These are phyloP conservation scores for Nomada fabriciana DNA, from an alignment of 2,888 invertebrate species.

Conservation along the genomic window DNA sequence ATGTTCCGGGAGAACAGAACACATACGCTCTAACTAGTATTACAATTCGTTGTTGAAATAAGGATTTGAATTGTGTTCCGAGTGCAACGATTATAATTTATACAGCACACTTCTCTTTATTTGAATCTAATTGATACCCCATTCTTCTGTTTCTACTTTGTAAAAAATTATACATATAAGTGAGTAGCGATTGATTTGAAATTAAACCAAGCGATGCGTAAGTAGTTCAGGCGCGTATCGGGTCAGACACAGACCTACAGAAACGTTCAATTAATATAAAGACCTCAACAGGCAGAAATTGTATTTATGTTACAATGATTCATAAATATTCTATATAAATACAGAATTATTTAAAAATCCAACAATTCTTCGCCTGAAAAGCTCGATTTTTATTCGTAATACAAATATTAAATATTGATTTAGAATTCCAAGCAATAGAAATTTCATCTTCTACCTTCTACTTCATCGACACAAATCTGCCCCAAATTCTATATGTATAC, in stretches of 20 bases:
- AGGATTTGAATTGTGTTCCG: background rate
- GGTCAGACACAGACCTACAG: background rate
- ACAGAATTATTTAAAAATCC: no score
- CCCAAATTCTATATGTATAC: background rate
- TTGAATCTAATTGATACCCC: background rate
- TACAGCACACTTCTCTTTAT: background rate
- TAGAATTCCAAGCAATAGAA: no score
- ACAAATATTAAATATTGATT: background rate
- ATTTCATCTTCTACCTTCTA: background rate
- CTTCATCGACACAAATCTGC: background rate
- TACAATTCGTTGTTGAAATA: background rate
- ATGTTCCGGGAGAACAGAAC: conserved; percentile 4
- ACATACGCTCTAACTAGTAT: background rate
- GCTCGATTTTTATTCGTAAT: background rate
- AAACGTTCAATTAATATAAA: no score
- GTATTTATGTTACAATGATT: no score
- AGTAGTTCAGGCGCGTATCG: conserved; percentile 28
- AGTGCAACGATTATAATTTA: background rate
- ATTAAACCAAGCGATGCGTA: background rate
- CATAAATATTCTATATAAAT: no score
- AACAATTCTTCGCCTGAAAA: no score
- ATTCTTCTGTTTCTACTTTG: background rate
- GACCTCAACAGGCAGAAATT: no score
- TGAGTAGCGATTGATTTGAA: background rate
- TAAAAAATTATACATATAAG: background rate